Evolutionary conservation across 2,113 vertebrate genomes (phyloP).

Genomic region (Euleptes europaea): DNA sequence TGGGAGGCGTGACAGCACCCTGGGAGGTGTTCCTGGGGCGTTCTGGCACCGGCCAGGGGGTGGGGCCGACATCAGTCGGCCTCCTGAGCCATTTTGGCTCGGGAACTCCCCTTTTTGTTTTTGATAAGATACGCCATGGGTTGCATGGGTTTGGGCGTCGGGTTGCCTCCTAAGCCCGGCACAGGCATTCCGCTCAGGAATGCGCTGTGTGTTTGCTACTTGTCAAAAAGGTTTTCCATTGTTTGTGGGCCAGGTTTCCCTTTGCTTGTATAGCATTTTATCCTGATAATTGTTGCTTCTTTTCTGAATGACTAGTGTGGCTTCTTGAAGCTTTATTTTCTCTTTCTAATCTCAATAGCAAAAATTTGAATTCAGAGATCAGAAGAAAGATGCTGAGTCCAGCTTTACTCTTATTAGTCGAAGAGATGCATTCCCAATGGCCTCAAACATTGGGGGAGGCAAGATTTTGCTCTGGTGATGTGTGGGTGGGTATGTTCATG

Average conservation of each 20-base stretch:
- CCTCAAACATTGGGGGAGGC: background rate
- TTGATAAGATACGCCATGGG: too few relatives aligned
- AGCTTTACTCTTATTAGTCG: rapidly evolving
- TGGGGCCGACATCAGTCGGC: too few relatives aligned
- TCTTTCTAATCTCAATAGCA: constrained; percentile 1
- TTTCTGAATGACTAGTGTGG: constrained; percentile 44
- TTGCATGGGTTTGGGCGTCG: too few relatives aligned
- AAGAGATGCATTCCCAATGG: background rate
- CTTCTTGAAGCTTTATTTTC: constrained; percentile 54
- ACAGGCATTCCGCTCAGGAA: too few relatives aligned
- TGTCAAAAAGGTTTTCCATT: constrained; percentile 61
- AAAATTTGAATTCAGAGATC: background rate
- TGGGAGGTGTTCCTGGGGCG: too few relatives aligned
- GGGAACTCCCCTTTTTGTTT: too few relatives aligned
- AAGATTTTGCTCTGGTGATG: constrained; percentile 1
- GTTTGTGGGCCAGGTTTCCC: constrained; percentile 78
- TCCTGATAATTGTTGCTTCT: constrained; percentile 65
- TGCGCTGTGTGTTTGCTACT: constrained; percentile 68
- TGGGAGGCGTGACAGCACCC: too few relatives aligned
- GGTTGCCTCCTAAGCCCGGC: too few relatives aligned
- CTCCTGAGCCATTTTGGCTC: too few relatives aligned
- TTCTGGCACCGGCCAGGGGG: too few relatives aligned
- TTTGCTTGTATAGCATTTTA: constrained; percentile 79
- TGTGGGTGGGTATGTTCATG: background rate
- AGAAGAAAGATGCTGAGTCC: constrained; percentile 1